phyloP scores from a whole-genome alignment of 2,888 invertebrate species.

The Strigamia transsilvanica region DNA sequence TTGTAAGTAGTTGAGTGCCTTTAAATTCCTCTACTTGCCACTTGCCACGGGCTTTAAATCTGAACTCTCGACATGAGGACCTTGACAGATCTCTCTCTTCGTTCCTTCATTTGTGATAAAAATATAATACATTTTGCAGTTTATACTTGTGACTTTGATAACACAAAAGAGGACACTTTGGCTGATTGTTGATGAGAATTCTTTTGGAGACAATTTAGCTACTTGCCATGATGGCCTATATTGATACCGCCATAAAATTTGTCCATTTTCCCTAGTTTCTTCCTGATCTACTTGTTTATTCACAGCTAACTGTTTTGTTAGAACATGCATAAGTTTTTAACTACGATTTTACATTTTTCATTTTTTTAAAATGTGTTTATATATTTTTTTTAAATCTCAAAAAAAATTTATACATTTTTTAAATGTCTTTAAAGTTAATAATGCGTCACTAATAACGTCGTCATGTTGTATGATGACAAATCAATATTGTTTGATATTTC shows the following conservation, averaged over 20 bases:
- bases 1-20: conserved; percentile 39
- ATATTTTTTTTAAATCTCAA: too few relatives aligned
- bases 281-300: conserved; percentile 15
- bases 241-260: conserved; percentile 26
- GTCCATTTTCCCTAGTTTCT: conserved; percentile 17
- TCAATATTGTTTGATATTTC: too few relatives aligned
- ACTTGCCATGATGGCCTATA: conserved; percentile 26
- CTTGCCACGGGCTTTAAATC: conserved; percentile 16
- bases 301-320: neutral
- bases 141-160: neutral
- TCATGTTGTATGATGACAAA: too few relatives aligned
- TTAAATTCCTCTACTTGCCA: conserved; percentile 24
- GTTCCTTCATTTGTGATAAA: neutral
- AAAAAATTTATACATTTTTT: too few relatives aligned
- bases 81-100: conserved; percentile 13
- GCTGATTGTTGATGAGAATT: neutral
- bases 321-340: neutral
- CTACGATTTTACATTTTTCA: neutral
- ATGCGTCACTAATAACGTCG: too few relatives aligned
- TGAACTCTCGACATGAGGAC: conserved; percentile 30
- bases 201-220: neutral
- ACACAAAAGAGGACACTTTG: neutral
- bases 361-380: neutral
- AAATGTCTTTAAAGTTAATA: too few relatives aligned
- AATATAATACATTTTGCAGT: neutral